Base-by-base conservation (phyloP, 2,113 vertebrate genomes). In the Austrofundulus limnaeus region DNA sequence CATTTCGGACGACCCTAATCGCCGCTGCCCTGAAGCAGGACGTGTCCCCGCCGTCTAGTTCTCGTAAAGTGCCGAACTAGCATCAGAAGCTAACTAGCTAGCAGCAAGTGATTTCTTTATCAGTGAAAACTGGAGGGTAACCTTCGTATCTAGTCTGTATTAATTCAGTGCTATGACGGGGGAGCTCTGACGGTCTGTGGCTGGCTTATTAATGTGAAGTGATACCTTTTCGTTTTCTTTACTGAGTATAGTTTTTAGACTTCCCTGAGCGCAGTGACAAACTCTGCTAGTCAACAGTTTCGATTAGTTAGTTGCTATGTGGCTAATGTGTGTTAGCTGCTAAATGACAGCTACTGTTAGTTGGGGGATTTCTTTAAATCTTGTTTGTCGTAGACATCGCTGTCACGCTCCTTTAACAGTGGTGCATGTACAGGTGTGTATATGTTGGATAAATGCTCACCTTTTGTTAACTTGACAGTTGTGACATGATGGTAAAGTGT, bases 21-120 rank as follows among this genome's bases (percentile, higher is more conserved):
- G 41, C 6, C 52, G 9, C 16, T 39, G 34, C 45, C 60, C 48
- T 1, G 52, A 34, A 56, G 67, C 61, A 20, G 75, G 49, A 56
- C 47, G 39, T 58, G 80, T 78, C 65, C 34, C 68, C 20, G 61
- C 24, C 24, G n/a, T 50, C 19, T 43, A 19, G 46, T 60, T 55
- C 42, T 15, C 59, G 48, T 25, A 58, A 55, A 43, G n/a, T 50
- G 34, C 13, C 12, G 71, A 84, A 80, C 69, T 82, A 85, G 87
- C 77, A 62, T 61, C 53, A 58, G 48, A 41, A 74, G 72, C 68
- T 82, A 75, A 72, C 72, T 62, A 70, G 43, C 54, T 83, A 77
- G 53, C 81, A 72, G 73, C 58, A 81, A 82, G 80, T 84, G 70
- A 77, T 77, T 82, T 66, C 3, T 77, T 42, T 61, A 56, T 61